Base-by-base conservation (phyloP, 2,888 invertebrate species). In the Syritta pipiens region DNA sequence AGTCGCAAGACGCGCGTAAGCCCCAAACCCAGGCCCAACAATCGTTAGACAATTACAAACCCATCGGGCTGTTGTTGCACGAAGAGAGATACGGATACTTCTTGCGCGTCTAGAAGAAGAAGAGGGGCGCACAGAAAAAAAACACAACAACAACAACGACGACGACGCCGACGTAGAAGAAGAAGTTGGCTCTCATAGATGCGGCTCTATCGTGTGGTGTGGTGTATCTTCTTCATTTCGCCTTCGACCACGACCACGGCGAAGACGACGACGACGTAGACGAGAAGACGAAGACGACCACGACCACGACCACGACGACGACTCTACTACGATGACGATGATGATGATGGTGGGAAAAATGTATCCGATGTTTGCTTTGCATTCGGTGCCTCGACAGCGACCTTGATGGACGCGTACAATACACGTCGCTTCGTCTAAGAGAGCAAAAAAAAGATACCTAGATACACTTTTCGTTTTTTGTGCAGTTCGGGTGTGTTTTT, bases 331-430 rank as follows among this genome's bases (percentile, higher is more conserved):
- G 60, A 62, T 63, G 62, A 62, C 72, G 65, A 51, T 20, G 65
- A 72, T 79, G 79, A 74, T 57, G 74, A 74, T 79, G 79, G 82
- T 76, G 82, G 82, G 82, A 82, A 83, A 83, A 82, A 81, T 59
- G 72, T 79, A 71, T 65, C 69, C 69, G 74, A 74, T 82, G 81
- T 76, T 83, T 76, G 81, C 72, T 76, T 84, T 83, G 83, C 85
- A 85, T 84, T 88, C 87, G 87, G 88, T 86, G 84, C 84, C 84
- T 83, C 85, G 87, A 86, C 86, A 87, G 88, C 88, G 88, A 88
- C 88, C 88, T 88, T 88, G 89, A 87, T 87, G 87, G 89, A 88
- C 88, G 86, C 86, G 84, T 84, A 84, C 82, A 82, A 77, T 81
- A 81, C 81, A 69, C 81, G 69, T 69, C 75, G 81, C 75, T 81